Evolutionary conservation across 2,113 vertebrate species (phyloP).

Genomic region (Cynocephalus volans): DNA sequence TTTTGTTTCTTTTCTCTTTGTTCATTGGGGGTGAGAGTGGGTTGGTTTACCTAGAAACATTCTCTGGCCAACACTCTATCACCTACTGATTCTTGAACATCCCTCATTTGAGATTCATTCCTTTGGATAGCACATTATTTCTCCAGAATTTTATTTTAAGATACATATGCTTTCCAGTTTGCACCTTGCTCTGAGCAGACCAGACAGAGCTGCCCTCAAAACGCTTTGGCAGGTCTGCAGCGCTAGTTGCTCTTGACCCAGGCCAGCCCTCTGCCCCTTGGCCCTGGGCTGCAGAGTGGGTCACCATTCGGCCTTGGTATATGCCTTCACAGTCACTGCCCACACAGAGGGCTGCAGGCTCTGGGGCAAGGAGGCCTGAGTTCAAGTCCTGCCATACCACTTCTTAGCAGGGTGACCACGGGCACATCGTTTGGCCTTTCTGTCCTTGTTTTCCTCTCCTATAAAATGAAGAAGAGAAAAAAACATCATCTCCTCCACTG

Average conservation of each 20-base stretch:
- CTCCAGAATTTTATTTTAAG: background rate
- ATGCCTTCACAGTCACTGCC: background rate
- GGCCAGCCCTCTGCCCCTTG: background rate
- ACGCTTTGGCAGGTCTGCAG: background rate
- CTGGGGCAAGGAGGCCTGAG: background rate
- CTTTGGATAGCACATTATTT: background rate
- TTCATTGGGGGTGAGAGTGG: background rate
- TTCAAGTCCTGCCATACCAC: background rate
- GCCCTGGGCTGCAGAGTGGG: background rate
- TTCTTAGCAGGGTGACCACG: background rate
- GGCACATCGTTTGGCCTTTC: background rate
- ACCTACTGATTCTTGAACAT: background rate
- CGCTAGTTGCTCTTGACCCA: background rate
- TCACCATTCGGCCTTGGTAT: accelerated
- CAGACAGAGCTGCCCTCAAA: background rate
- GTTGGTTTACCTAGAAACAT: background rate
- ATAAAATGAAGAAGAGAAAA: background rate
- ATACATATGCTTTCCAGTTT: background rate
- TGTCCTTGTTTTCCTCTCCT: background rate
- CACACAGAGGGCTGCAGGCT: no score
- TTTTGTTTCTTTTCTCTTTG: background rate
- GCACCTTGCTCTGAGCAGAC: background rate
- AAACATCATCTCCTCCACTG: background rate
- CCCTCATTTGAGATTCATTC: background rate
- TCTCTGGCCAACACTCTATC: background rate